Base-by-base conservation (phyloP, 2,888 invertebrate species). In the Pocota personata region DNA sequence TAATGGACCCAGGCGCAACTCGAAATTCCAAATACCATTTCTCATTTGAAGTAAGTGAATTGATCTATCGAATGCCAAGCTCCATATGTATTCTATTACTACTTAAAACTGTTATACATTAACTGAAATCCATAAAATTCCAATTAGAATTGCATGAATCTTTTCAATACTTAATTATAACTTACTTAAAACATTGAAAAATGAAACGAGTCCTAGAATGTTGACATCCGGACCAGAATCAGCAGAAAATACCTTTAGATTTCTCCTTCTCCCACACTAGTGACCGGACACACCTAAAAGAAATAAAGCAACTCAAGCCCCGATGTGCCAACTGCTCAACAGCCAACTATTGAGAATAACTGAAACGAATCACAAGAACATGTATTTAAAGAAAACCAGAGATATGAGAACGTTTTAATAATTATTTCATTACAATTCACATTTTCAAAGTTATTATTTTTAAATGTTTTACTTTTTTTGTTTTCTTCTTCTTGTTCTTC, bases 371-470 rank as follows among this genome's bases (percentile, higher is more conserved):
- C 76, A 82, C 55, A 86, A 77, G 57, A 83, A 43, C 75, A 75
- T 67, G 52, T 32, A 40, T 83, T 75, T 79, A 86, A 86, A 82
- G 76, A 86, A 86, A 86, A 86, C 86, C 82, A 86, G 86, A 86
- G 82, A 86, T 86, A 86, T 86, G 86, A 86, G 86, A 86, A 86
- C 86, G 86, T 86, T 86, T 86, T 86, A 86, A 86, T 86, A 86
- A 86, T 86, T 86, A 86, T 86, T 86, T 86, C 86, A 86, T 86
- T 86, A 86, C 86, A 86, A 86, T 86, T 86, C 86, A 86, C 86
- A 86, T 86, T 86, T 67, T 86, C 76, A 86, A 86, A 80, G 82
- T 86, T 80, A 76, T 86, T 86, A 82, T 86, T 86, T 76, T 82
- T 69, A 84, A 84, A 84, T 78, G 50, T 77, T 77, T 77, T 46